Evolutionary conservation across 2,113 vertebrate species (phyloP), one percentile per base, ranked within the genome.

Genomic region (Mormyrus iriodes): DNA sequence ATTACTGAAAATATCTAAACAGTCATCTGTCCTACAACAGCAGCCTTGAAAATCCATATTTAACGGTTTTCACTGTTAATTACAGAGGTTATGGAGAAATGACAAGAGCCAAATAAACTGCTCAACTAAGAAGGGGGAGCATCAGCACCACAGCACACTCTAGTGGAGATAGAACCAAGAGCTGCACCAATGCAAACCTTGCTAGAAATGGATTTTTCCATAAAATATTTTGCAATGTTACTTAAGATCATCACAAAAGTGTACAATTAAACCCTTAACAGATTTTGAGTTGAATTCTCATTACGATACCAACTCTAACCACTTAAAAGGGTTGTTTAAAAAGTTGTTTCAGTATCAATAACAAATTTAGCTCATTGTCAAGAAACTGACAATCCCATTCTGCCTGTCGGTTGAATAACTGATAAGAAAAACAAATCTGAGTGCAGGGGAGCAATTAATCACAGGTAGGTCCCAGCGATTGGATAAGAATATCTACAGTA

Each of bases 361-460:
- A 9, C 48, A 21, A 44, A 84, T 3, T n/a, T 3, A 84, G 21
- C 9, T 48, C 19, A 48, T n/a, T 52, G 24, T 39, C 48, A 52
- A 61, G 46, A 65, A 88, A 52, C n/a, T n/a, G 52, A 69, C 44
- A 61, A 90, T 9, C 31, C 91, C 91, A 88, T 83, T 65, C n/a
- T 55, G 79, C 58, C 61, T 79, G 69, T 48, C 91, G 53, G 27
- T 2, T 10, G 82, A 90, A 89, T 58, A 53, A 69, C 73, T 91
- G 89, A 88, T 46, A 85, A 90, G 82, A 88, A 24, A 89, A 35
- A 4, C n/a, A 55, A 76, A 42, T 79, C 73, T 69, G 48, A 1
- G 15, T 8, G 4, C 19, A 52, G 49, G 69, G 19, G 15, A 88
- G 17, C 17, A 17, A 83, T 83, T 83, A 83, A 88, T 83, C 51